These are phyloP conservation scores for Sinocyclocheilus anophthalmus DNA, from an alignment of 2,113 vertebrate genomes.

Conservation along the genomic window DNA sequence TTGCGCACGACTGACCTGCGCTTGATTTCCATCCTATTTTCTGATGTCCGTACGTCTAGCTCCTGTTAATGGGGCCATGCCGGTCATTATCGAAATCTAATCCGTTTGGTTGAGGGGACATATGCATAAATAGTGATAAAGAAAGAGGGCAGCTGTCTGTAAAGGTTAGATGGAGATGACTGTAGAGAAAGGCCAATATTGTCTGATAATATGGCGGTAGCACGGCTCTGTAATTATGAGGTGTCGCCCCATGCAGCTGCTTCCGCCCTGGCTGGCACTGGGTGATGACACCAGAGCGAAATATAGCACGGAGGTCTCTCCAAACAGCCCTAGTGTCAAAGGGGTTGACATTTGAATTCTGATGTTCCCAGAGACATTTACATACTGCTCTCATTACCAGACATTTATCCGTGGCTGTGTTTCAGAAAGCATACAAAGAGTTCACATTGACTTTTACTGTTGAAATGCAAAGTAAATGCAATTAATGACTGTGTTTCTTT, in stretches of 20 bases:
- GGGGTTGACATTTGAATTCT: slow-evolving; percentile 59
- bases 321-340: slow-evolving; percentile 57
- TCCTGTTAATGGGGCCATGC: slow-evolving; percentile 28
- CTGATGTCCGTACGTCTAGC: not conserved
- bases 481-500: not conserved
- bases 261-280: slow-evolving; percentile 60
- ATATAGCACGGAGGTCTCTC: slow-evolving; percentile 56
- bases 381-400: slow-evolving; percentile 9
- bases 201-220: slow-evolving; percentile 67
- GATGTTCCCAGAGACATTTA: slow-evolving; percentile 51
- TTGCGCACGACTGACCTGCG: not conserved
- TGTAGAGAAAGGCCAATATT: slow-evolving; percentile 60
- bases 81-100: slow-evolving; percentile 37
- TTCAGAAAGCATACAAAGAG: not conserved
- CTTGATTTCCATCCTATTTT: not conserved
- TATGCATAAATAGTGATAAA: slow-evolving; percentile 9
- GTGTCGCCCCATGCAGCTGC: slow-evolving; percentile 68
- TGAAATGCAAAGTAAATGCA: not conserved
- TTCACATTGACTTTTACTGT: not conserved
- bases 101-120: slow-evolving; percentile 23
- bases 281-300: slow-evolving; percentile 55
- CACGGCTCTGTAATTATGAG: slow-evolving; percentile 68
- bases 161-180: slow-evolving; percentile 45
- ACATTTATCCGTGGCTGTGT: not conserved
- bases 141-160: slow-evolving; percentile 25